Evolutionary conservation across 1,140 invertebrate genomes (phyloP).

Genomic region (Brachionus asplanchnoidis): DNA sequence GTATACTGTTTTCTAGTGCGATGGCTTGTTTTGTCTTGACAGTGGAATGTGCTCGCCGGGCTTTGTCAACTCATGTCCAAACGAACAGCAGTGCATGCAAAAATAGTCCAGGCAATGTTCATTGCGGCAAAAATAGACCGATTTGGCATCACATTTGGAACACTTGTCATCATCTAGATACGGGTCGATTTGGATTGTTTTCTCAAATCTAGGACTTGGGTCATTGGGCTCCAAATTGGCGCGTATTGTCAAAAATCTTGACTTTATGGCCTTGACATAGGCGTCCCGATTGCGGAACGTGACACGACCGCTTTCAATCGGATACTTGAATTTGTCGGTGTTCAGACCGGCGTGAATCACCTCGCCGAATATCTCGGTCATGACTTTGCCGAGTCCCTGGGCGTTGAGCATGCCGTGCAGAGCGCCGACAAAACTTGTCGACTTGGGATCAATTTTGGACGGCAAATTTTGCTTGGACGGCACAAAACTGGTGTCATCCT

Average conservation of each 20-base stretch:
- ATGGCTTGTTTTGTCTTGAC: slow-evolving; percentile 40
- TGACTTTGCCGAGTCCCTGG: slow-evolving; percentile 79
- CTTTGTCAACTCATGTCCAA: background rate
- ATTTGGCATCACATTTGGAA: slow-evolving; percentile 66
- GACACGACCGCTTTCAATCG: slow-evolving; percentile 87
- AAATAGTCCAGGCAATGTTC: slow-evolving; percentile 81
- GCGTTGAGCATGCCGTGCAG: slow-evolving; percentile 92
- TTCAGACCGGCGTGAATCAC: slow-evolving; percentile 94
- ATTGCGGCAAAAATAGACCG: slow-evolving; percentile 80
- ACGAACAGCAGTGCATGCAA: slow-evolving; percentile 79
- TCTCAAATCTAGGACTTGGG: background rate
- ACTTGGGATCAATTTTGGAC: slow-evolving; percentile 48
- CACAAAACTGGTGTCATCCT: slow-evolving; percentile 19
- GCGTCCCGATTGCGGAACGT: slow-evolving; percentile 84
- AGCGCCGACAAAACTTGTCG: slow-evolving; percentile 85
- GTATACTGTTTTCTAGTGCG: slow-evolving; percentile 11
- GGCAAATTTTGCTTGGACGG: background rate
- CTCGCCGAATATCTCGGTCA: slow-evolving; percentile 86
- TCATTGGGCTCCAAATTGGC: background rate
- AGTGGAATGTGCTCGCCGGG: slow-evolving; percentile 11
- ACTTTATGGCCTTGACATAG: slow-evolving; percentile 85
- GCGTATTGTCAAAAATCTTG: slow-evolving; percentile 65
- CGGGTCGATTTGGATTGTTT: slow-evolving; percentile 83
- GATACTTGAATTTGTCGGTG: slow-evolving; percentile 95
- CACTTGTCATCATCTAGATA: slow-evolving; percentile 88